Base-by-base conservation (phyloP, 2,888 invertebrate genomes). In the Busseola fusca region DNA sequence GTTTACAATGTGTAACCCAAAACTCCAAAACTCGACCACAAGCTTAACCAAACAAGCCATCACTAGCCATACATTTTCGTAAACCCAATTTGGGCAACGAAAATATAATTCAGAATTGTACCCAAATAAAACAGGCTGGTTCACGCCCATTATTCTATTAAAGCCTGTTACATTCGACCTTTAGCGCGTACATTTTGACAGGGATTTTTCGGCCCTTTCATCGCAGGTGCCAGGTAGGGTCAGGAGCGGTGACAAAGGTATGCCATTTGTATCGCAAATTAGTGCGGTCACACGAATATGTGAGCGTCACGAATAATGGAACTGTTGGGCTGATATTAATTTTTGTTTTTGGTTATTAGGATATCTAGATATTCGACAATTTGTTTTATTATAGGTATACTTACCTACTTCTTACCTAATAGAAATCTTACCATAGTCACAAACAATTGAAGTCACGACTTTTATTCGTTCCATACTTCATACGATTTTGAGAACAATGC, bases 221-320 rank as follows among this genome's bases (percentile, higher is more conserved):
- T 76, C 82, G 74, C 82, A 80, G 84, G 82, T 78, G 78, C 72
- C 82, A 78, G 82, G 80, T 74, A 80, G 78, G 82, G 82, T 82
- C 82, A 79, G 37, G 30, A 50, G 3, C 56, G 58, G 78, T 86
- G 88, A 88, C 83, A 87, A 86, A 87, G 84, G 86, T 86, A 74
- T 78, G 83, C 84, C 87, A 85, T 88, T 88, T 89, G 83, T 87
- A 84, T 85, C 85, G 79, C 82, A 87, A 87, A 87, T 90, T 87
- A 89, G 87, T 84, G 86, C 79, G 86, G 86, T 72, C 77, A 83
- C 79, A 78, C 78, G 71, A 72, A 81, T 78, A 84, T 75, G 60
- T 75, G 66, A 71, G 73, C 78, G 82, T 75, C 78, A 76, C 45
- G 48, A 76, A 72, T 78, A 80, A 66, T 68, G 62, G 77, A 72